These are phyloP conservation scores for Plagodis pulveraria DNA, from an alignment of 2,888 invertebrate genomes.

Conservation along the genomic window DNA sequence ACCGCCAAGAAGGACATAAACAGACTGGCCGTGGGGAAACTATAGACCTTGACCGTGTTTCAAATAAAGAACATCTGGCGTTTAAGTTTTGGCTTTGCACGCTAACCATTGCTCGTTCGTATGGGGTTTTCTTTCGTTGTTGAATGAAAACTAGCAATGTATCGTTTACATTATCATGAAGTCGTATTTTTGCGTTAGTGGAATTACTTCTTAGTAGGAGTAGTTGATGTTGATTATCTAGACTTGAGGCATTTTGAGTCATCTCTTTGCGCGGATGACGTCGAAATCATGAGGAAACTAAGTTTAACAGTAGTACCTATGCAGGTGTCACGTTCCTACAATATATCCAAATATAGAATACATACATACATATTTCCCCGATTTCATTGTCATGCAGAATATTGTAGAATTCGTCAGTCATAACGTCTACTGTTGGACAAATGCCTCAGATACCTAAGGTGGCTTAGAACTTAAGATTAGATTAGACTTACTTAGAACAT, in stretches of 20 bases:
- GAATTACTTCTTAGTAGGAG: constrained; percentile 4
- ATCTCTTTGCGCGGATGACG: constrained; percentile 28
- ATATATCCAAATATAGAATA: neutral
- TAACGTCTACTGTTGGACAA: too few species aligned
- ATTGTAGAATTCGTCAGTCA: too few species aligned
- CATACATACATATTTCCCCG: too few species aligned
- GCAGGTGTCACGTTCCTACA: constrained; percentile 3
- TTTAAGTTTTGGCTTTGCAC: constrained; percentile 18
- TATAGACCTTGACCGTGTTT: constrained; percentile 43
- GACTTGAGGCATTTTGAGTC: constrained; percentile 37
- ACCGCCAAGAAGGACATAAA: constrained; percentile 60
- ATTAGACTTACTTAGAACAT: too few species aligned
- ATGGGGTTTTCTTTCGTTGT: neutral
- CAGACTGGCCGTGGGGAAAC: constrained; percentile 61
- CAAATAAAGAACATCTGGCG: constrained; percentile 21
- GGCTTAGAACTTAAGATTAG: too few species aligned
- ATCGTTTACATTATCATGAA: constrained; percentile 1
- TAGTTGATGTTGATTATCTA: constrained; percentile 11
- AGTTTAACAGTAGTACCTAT: constrained; percentile 2
- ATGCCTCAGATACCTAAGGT: too few species aligned
- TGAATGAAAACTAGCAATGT: constrained; percentile 36
- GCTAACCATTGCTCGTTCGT: constrained; percentile 39
- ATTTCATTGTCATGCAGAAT: too few species aligned
- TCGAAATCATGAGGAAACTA: constrained; percentile 12
- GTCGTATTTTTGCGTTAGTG: neutral